Evolutionary conservation across 2,113 vertebrate genomes (phyloP).

Genomic region (Martes martes): DNA sequence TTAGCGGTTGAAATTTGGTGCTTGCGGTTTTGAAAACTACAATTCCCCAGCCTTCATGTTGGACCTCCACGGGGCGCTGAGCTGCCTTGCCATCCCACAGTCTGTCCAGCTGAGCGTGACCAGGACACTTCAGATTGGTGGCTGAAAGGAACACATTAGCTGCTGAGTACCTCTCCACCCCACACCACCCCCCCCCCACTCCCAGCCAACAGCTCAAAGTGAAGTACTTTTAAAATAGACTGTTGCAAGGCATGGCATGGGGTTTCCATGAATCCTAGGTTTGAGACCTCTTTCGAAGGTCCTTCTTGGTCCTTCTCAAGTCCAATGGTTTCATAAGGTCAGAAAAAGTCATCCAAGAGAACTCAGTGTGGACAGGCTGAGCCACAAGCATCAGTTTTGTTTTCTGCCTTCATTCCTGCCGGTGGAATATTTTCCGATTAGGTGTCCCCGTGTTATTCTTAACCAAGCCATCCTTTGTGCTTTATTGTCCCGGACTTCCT

Average conservation of each 20-base stretch:
- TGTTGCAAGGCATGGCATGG: background rate
- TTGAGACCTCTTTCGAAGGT: background rate
- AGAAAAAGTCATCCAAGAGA: background rate
- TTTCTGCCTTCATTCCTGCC: background rate
- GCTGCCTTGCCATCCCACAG: background rate
- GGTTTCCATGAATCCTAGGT: background rate
- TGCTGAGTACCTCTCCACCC: background rate
- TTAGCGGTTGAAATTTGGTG: constrained; percentile 9
- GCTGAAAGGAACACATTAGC: background rate
- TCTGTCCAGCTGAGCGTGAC: background rate
- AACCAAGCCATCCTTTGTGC: background rate
- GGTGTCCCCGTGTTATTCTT: background rate
- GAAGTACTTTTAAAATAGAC: background rate
- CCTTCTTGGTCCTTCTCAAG: background rate
- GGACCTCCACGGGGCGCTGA: background rate
- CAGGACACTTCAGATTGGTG: background rate
- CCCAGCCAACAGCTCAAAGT: background rate
- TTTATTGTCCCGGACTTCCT: background rate
- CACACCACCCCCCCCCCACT: no score
- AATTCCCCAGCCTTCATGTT: background rate
- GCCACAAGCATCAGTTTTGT: background rate
- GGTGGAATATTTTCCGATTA: constrained; percentile 7
- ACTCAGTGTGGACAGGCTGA: background rate
- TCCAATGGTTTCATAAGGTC: background rate
- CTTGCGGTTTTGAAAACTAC: background rate